Base-by-base conservation (phyloP, 2,888 invertebrate species). In the Caenorhabditis macrosperma region DNA sequence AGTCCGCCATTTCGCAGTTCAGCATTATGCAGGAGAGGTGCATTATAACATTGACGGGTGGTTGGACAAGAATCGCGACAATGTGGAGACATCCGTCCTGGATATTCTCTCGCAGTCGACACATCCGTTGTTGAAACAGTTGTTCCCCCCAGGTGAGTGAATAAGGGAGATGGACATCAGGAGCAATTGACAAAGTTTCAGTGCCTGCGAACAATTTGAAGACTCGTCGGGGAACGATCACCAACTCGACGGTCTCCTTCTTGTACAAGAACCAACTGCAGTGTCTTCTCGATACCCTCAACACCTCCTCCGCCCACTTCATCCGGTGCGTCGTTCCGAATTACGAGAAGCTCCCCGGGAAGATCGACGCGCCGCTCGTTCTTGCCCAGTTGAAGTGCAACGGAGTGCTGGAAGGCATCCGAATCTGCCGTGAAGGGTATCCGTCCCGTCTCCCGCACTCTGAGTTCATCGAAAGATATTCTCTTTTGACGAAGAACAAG, bases 331-430 rank as follows among this genome's bases (percentile, higher is more conserved):
- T 91, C 60, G 90, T 91, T 52, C 91, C 91, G 26, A 91, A 91
- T 69, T 87, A 90, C 63, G 84, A 87, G 24, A 85, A 88, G 38
- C 67, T 82, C 15, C 88, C 90, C 2, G 87, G 87, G 20, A 81
- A 79, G 48, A 75, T 90, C 48, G 83, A 88, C 76, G 87, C 85
- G 4, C 83, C 86, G 0, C 71, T 90, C 20, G 85, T 88, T 15
- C 77, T 90, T 57, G 82, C 89, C 33, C 90, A 90, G 63, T 64
- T 90, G 54, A 80, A 82, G 88, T 87, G 99, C 95, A 99, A 99
- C 94, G 99, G 99, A 95, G 99, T 99, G 93, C 95, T 99, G 94
- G 99, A 99, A 94, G 99, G 98, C 93, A 99, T 99, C 94, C 96
- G 99, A 96, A 99, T 99, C 94, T 99, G 98, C 93, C 95, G 98